These are phyloP conservation scores for Epinotia nisella DNA, from an alignment of 2,888 invertebrate genomes.

Conservation along the genomic window DNA sequence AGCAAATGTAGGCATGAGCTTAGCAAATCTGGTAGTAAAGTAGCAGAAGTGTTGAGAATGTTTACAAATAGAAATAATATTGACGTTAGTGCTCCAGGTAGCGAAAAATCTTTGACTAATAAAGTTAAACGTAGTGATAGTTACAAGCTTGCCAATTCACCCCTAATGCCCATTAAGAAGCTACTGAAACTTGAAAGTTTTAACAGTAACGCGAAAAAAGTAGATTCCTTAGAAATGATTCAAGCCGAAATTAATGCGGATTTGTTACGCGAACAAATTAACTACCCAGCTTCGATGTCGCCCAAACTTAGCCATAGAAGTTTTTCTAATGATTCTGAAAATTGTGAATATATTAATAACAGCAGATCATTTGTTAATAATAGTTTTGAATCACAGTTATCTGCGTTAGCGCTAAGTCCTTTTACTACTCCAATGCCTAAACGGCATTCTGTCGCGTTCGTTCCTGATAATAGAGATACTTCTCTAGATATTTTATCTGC, in stretches of 20 bases:
- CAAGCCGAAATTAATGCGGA: constrained; percentile 86
- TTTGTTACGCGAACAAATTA: constrained; percentile 87
- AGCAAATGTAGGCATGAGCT: constrained; percentile 67
- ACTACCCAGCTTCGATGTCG: constrained; percentile 88
- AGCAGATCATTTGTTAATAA: constrained; percentile 58
- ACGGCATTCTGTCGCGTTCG: constrained; percentile 71
- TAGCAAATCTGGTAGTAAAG: constrained; percentile 68
- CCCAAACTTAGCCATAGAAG: constrained; percentile 79
- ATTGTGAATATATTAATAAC: constrained; percentile 66
- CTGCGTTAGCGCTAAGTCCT: constrained; percentile 76
- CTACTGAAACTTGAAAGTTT: constrained; percentile 82
- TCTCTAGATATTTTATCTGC: constrained; percentile 77
- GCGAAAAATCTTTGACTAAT: constrained; percentile 64
- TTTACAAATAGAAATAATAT: constrained; percentile 70
- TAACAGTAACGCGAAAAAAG: constrained; percentile 74
- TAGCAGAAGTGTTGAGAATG: constrained; percentile 79
- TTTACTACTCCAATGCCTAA: constrained; percentile 74
- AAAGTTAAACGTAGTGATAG: constrained; percentile 93
- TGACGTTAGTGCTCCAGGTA: constrained; percentile 52
- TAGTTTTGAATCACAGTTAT: constrained; percentile 73
- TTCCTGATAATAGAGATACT: constrained; percentile 72
- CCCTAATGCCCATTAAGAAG: constrained; percentile 87
- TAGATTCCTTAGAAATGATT: constrained; percentile 83
- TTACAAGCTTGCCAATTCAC: constrained; percentile 92
- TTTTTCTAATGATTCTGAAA: constrained; percentile 64